phyloP scores from a whole-genome alignment of 2,797 vertebrate genomes.

The Lithobates sylvaticus region DNA sequence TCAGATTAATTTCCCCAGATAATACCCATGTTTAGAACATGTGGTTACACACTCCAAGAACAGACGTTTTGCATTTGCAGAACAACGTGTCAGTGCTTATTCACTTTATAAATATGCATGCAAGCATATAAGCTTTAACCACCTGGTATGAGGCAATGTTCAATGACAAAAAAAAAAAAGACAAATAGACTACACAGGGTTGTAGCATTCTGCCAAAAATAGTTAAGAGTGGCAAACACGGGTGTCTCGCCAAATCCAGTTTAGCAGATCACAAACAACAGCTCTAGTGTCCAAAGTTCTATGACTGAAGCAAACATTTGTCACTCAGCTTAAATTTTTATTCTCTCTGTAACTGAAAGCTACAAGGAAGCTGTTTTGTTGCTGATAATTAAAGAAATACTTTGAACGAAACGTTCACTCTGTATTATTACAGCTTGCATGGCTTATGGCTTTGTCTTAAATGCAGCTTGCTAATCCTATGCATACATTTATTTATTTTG shows the following conservation, averaged over 20 bases:
- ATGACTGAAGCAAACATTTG: slow-evolving; percentile 45
- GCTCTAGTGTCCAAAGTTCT: slow-evolving; percentile 57
- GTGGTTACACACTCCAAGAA: background rate
- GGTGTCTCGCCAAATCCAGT: slow-evolving; percentile 43
- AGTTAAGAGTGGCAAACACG: slow-evolving; percentile 41
- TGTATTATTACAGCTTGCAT: too few species aligned
- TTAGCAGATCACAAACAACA: slow-evolving; percentile 51
- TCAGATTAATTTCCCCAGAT: too few species aligned
- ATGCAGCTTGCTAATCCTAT: too few species aligned
- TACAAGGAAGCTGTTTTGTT: background rate
- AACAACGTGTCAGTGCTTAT: background rate
- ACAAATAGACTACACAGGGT: slow-evolving; percentile 35
- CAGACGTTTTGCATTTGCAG: background rate
- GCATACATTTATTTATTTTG: too few species aligned
- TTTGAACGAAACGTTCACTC: too few species aligned
- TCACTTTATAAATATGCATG: background rate
- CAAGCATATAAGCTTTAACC: slow-evolving; percentile 14
- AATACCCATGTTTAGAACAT: too few species aligned
- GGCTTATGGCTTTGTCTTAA: too few species aligned
- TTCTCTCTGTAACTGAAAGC: background rate
- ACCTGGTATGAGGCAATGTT: slow-evolving; percentile 24
- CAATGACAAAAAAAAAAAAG: slow-evolving; percentile 34
- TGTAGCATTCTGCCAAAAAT: slow-evolving; percentile 44
- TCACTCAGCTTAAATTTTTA: slow-evolving; percentile 10
- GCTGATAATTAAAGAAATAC: background rate